phyloP scores from a whole-genome alignment of 2,113 vertebrate species.

The Dipodomys stephensi region DNA sequence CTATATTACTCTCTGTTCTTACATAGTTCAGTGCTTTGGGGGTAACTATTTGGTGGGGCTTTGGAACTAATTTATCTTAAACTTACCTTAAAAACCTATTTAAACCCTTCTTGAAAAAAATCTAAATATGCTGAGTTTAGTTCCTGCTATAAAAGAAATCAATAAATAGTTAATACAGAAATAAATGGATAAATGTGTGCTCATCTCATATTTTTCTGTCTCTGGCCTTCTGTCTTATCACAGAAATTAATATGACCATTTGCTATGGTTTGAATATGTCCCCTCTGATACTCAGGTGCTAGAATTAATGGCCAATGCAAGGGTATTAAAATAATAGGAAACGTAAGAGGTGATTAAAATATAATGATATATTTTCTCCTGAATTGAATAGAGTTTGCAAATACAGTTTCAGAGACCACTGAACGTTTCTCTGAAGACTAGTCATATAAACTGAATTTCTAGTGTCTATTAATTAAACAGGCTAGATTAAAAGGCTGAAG shows the following conservation, averaged over 20 bases:
- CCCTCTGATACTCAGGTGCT: neutral
- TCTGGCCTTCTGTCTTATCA: neutral
- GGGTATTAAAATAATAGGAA: neutral
- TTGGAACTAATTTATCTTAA: neutral
- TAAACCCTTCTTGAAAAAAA: constrained; percentile 3
- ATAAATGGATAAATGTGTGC: constrained; percentile 22
- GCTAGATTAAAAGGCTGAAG: neutral
- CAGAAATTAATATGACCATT: neutral
- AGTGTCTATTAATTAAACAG: constrained; percentile 39
- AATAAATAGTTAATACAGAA: constrained; percentile 39
- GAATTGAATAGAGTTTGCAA: constrained; percentile 40
- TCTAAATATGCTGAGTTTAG: neutral
- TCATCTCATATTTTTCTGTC: neutral
- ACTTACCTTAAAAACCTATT: neutral
- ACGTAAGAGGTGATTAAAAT: neutral
- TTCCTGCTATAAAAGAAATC: neutral
- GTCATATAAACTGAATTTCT: neutral
- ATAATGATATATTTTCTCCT: neutral
- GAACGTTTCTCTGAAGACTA: constrained; percentile 13
- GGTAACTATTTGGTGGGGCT: neutral
- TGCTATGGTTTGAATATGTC: neutral
- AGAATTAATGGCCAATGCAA: neutral
- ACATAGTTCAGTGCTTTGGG: neutral
- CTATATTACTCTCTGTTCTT: neutral
- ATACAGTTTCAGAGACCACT: constrained; percentile 13